Conservation (phyloP, 2,888 invertebrate species). For the Platycnemis pennipes region DNA sequence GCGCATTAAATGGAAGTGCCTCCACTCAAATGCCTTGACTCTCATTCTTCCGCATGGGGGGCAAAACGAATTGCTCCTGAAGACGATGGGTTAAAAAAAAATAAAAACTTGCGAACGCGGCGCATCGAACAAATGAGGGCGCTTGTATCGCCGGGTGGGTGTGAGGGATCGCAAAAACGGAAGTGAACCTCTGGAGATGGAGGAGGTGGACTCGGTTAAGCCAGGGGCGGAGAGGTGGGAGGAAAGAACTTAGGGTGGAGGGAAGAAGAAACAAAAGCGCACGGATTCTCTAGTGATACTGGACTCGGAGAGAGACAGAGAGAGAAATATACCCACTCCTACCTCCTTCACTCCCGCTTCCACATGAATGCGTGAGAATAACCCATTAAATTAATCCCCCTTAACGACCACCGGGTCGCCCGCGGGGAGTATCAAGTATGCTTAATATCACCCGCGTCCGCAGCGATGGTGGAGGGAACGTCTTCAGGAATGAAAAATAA, state of each 20-base stretch:
- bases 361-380: conserved; percentile 33
- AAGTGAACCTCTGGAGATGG: too few species aligned
- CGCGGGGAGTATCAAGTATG: neutral
- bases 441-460: neutral
- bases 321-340: conserved; percentile 26
- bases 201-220: too few species aligned
- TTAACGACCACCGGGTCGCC: neutral
- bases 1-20: neutral
- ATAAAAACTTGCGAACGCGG: too few species aligned
- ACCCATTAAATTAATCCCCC: conserved; percentile 48
- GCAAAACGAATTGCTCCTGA: too few species aligned
- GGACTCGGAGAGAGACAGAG: neutral
- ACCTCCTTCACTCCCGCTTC: neutral
- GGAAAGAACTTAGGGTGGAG: neutral
- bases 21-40: neutral
- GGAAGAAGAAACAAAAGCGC: neutral
- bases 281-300: neutral
- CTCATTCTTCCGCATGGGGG: too few species aligned
- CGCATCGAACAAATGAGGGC: too few species aligned
- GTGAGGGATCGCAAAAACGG: too few species aligned
- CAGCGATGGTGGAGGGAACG: neutral
- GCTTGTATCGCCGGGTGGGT: too few species aligned
- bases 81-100: too few species aligned
- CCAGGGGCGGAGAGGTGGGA: too few species aligned
- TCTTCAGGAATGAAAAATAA: conserved; percentile 16